Percentiles rank a stretch among this genome's conserved stretches.
These are phyloP conservation scores for Argyrosomus regius DNA, from an alignment of 2,797 vertebrate genomes.

Conservation along the genomic window DNA sequence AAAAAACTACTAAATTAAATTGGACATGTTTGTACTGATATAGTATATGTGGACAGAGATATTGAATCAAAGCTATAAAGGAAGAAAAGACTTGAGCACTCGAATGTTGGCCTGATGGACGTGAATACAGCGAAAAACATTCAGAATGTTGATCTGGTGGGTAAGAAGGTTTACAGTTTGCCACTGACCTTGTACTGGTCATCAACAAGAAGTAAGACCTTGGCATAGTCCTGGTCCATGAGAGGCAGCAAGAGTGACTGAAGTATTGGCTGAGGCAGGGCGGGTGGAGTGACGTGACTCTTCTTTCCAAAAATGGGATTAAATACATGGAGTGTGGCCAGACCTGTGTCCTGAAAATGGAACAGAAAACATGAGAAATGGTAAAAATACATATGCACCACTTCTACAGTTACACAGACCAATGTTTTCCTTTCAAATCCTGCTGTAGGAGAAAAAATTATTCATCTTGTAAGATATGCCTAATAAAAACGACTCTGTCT, in stretches of 20 bases:
- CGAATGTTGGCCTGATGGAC: background rate
- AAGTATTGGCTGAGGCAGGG: constrained; percentile 90
- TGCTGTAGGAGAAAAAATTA: background rate
- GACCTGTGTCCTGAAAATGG: constrained; percentile 88
- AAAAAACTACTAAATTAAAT: background rate
- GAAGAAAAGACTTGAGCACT: background rate
- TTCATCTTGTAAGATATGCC: background rate
- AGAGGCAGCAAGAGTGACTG: constrained; percentile 94
- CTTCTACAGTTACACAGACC: background rate
- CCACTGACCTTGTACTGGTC: constrained; percentile 93
- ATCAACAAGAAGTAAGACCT: constrained; percentile 94
- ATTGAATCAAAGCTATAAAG: background rate
- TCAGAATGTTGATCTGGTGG: background rate
- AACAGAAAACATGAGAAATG: background rate
- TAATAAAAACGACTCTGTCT: background rate
- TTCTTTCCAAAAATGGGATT: constrained; percentile 98
- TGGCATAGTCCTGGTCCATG: constrained; percentile 98
- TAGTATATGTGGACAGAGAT: background rate
- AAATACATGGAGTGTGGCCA: constrained; percentile 93
- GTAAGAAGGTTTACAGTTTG: background rate
- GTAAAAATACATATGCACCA: background rate
- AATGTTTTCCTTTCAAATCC: background rate
- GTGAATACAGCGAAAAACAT: background rate
- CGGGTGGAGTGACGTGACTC: constrained; percentile 92
- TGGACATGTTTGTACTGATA: background rate